Base-by-base conservation (phyloP, 1,140 invertebrate species). In the Goniozus legneri region DNA sequence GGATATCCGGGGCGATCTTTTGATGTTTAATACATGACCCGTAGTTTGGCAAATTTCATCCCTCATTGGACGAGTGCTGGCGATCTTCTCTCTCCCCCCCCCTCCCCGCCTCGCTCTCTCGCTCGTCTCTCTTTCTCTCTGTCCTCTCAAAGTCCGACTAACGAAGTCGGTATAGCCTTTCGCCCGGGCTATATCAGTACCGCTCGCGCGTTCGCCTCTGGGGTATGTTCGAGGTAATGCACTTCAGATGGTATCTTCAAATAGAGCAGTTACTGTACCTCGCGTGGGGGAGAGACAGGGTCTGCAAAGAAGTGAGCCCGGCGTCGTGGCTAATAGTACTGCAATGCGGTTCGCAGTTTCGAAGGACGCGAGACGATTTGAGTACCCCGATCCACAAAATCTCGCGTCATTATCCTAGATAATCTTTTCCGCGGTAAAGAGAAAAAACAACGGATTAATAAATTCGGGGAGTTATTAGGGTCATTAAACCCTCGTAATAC, bases 221-320 rank as follows among this genome's bases (percentile, higher is more conserved):
- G 24, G 30, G 54, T 35, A 41, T 56, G 33, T 52, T 48, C 41
- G 20, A 30, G 49, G 37, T 58, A 53, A 49, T 56, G 39, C 44
- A 33, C 51, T 22, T 53, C 50, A 36, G 55, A 58, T 56, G 44
- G 49, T 56, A 58, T 52, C 54, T 58, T 56, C 47, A 58, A 58
- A 58, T 56, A 56, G 50, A 49, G 33, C 24, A 36, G 19, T 14
- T 14, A 12, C n/a, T 16, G 16, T 35, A 13, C 15, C 13, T n/a
- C n/a, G n/a, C n/a, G n/a, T n/a, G n/a, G n/a, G n/a, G n/a, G 24
- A 27, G 24, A 27, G 24, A 27, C 24, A 10, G 24, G 24, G 10
- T 27, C 4, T 10, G 24, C 24, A 10, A 27, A 27, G 10, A 27
- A n/a, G n/a, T n/a, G n/a, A n/a, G n/a, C n/a, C n/a, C n/a, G n/a